A percentile compares a stretch with the other conserved stretches of the same genome.
These are phyloP conservation scores for Channa striata DNA, from an alignment of 2,797 vertebrate genomes.

Conservation along the genomic window DNA sequence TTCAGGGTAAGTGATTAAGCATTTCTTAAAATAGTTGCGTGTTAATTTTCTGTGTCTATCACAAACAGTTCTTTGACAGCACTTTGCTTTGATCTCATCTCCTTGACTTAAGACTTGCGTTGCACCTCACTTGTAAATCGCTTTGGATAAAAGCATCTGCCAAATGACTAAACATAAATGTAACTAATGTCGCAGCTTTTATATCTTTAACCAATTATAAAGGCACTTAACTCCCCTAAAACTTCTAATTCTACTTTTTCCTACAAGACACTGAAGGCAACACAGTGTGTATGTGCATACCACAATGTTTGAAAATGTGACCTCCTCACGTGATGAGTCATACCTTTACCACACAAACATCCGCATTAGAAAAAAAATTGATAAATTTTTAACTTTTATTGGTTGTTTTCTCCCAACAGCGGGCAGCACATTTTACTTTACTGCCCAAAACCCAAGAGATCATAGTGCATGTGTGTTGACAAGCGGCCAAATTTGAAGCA, in stretches of 20 bases:
- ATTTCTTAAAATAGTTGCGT: no score
- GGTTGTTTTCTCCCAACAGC: background rate
- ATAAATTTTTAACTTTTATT: background rate
- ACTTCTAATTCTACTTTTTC: background rate
- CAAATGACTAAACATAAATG: no score
- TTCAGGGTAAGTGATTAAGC: no score
- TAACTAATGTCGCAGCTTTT: no score
- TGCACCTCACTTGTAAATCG: no score
- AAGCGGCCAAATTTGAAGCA: background rate
- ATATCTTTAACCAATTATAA: no score
- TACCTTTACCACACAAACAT: conserved; percentile 2
- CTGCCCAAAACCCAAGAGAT: conserved; percentile 12
- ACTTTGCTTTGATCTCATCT: no score
- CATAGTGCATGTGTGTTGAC: conserved; percentile 12
- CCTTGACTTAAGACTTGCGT: no score
- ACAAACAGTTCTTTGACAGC: no score
- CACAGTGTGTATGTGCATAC: background rate
- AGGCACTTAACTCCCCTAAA: no score
- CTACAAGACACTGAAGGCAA: conserved; percentile 14
- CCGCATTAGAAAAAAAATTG: background rate
- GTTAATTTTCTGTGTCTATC: no score
- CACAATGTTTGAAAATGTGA: conserved; percentile 3
- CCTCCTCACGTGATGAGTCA: conserved; percentile 24
- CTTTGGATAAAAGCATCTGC: no score
- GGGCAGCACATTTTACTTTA: background rate